phyloP scores from a whole-genome alignment of 2,888 invertebrate species.

The Synergus umbraculus region DNA sequence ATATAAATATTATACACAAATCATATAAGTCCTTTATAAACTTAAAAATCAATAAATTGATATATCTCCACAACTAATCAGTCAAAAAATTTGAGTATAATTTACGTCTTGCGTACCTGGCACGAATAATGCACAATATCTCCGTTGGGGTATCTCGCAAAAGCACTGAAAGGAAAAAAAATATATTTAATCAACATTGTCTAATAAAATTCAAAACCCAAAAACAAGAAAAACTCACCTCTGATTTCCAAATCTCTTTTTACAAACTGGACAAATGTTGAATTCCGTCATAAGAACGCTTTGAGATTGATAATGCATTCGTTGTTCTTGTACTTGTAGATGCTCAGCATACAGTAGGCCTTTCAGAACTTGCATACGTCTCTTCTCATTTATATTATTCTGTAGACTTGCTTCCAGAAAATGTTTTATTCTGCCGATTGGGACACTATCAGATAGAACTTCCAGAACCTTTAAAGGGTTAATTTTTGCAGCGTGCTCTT shows the following conservation, averaged over 20 bases:
- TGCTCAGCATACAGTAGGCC: conserved; percentile 92
- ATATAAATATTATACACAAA: no score
- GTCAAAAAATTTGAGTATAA: conserved; percentile 28
- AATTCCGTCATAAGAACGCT: conserved; percentile 91
- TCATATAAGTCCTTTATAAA: no score
- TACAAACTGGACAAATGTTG: conserved; percentile 94
- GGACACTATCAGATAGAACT: conserved; percentile 89
- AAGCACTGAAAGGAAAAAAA: conserved; percentile 84
- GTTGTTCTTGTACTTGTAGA: conserved; percentile 89
- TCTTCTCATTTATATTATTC: conserved; percentile 85
- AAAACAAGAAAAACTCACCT: conserved; percentile 79
- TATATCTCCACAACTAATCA: background rate
- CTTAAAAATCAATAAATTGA: conserved; percentile 10
- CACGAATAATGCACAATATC: conserved; percentile 96
- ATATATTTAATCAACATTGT: background rate
- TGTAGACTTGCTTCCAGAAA: conserved; percentile 90
- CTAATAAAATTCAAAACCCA: background rate
- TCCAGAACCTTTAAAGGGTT: conserved; percentile 89
- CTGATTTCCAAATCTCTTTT: conserved; percentile 94
- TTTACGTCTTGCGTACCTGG: conserved; percentile 79
- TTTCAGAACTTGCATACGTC: conserved; percentile 88
- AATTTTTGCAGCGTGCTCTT: conserved; percentile 90
- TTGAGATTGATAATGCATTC: conserved; percentile 89
- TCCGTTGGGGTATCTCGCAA: conserved; percentile 94
- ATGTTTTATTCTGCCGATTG: conserved; percentile 86